Percentiles rank a stretch among this genome's conserved stretches.
These are phyloP conservation scores for Cavia porcellus DNA, from an alignment of 2,113 vertebrate species.

Conservation along the genomic window DNA sequence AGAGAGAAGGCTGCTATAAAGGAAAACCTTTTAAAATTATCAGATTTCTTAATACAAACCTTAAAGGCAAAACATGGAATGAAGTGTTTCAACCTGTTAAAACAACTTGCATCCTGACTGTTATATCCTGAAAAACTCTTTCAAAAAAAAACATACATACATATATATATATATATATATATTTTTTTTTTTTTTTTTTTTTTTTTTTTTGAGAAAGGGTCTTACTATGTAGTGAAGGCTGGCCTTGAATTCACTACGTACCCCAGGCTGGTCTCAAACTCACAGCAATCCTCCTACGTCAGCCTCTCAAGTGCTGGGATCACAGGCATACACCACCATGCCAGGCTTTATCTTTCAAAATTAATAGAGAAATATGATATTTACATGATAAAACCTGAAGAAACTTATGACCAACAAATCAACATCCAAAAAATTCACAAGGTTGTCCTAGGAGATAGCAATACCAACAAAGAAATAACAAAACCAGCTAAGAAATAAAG, in stretches of 20 bases:
- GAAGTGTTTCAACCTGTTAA: not conserved
- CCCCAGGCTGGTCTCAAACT: not conserved
- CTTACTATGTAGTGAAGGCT: not conserved
- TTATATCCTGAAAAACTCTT: not conserved
- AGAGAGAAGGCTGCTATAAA: not conserved
- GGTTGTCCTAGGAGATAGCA: not conserved
- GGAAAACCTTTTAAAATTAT: not conserved
- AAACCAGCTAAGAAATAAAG: not conserved
- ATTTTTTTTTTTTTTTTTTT: too few relatives aligned
- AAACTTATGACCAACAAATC: not conserved
- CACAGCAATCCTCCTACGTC: not conserved
- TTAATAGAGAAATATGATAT: not conserved
- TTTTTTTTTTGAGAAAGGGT: not conserved
- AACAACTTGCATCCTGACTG: not conserved
- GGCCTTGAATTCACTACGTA: not conserved
- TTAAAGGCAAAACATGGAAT: not conserved
- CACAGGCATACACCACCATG: not conserved
- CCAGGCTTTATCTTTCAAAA: not conserved
- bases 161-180: too few relatives aligned
- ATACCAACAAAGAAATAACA: not conserved
- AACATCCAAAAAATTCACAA: not conserved
- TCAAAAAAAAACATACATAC: not conserved
- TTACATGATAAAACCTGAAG: not conserved
- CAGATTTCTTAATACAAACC: not conserved
- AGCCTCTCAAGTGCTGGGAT: not conserved